These are phyloP conservation scores for Dromococcyx pavoninus DNA, from an alignment of 2,797 vertebrate species.

Conservation along the genomic window DNA sequence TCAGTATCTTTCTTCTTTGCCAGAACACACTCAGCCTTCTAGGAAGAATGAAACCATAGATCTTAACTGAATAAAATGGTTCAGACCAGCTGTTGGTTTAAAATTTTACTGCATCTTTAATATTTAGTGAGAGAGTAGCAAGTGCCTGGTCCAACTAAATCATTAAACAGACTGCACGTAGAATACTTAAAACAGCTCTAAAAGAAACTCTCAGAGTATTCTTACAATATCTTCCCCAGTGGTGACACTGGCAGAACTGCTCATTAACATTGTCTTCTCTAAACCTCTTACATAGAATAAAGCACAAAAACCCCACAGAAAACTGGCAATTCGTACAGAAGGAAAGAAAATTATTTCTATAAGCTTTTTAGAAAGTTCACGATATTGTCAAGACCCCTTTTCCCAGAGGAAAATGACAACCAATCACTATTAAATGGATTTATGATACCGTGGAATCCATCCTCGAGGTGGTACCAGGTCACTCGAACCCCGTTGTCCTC, in stretches of 20 bases:
- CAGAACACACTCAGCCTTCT: background rate
- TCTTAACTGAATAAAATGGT: background rate
- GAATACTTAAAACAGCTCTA: background rate
- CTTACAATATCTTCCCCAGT: background rate
- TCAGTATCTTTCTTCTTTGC: background rate
- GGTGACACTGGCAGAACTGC: background rate
- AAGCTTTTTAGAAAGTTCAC: slow-evolving; percentile 77
- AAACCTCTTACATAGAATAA: background rate
- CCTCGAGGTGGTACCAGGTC: slow-evolving; percentile 77
- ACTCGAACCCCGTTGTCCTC: slow-evolving; percentile 76
- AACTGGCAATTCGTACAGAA: background rate
- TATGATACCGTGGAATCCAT: slow-evolving; percentile 82
- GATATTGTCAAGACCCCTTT: slow-evolving; percentile 68
- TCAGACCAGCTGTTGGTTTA: background rate
- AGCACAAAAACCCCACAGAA: background rate
- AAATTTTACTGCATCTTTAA: background rate
- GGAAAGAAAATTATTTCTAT: background rate
- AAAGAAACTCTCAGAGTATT: background rate
- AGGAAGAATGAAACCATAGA: background rate
- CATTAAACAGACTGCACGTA: background rate
- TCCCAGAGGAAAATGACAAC: slow-evolving; percentile 75
- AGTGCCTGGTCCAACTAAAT: background rate
- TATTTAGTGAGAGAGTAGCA: background rate
- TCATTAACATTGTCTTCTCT: background rate
- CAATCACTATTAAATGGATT: slow-evolving; percentile 53